Evolutionary conservation across 2,888 invertebrate genomes (phyloP).

Genomic region (Bembecia ichneumoniformis): DNA sequence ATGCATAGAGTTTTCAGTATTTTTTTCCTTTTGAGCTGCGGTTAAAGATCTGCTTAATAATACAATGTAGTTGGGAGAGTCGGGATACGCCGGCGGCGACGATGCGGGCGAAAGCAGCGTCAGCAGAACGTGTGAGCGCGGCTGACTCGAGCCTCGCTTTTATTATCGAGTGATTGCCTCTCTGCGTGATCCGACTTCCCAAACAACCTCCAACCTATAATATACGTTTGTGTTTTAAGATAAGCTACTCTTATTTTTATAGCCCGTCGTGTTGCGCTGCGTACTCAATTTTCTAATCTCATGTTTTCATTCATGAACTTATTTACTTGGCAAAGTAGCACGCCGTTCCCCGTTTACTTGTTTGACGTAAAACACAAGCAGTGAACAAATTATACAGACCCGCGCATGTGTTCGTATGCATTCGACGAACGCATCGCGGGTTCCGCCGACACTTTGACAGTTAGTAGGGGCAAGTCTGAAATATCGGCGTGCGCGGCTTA

Average conservation of each 20-base stretch:
- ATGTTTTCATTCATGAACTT: constrained; percentile 5
- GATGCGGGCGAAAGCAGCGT: constrained; percentile 36
- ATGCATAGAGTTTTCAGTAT: not conserved
- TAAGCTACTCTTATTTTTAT: constrained; percentile 50
- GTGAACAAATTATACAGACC: constrained; percentile 22
- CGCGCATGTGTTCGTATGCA: constrained; percentile 4
- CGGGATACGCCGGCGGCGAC: constrained; percentile 19
- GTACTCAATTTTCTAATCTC: too few species aligned
- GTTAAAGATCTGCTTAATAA: not conserved
- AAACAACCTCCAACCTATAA: constrained; percentile 50
- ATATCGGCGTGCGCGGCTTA: constrained; percentile 71
- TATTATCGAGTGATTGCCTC: constrained; percentile 67
- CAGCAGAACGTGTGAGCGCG: constrained; percentile 21
- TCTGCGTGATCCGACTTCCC: constrained; percentile 63
- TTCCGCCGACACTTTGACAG: constrained; percentile 64
- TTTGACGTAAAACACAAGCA: constrained; percentile 21
- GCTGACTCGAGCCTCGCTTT: constrained; percentile 41
- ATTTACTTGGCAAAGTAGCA: constrained; percentile 8
- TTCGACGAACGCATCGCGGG: constrained; percentile 27
- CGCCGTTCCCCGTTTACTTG: constrained; percentile 19
- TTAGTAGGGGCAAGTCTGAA: constrained; percentile 70
- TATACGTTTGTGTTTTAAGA: constrained; percentile 39
- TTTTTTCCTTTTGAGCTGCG: not conserved
- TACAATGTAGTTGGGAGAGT: constrained; percentile 16
- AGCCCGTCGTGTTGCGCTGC: constrained; percentile 12